A percentile compares a stretch with the other conserved stretches of the same genome.
These are phyloP conservation scores for Haliaeetus leucogaster DNA, from an alignment of 2,113 vertebrate genomes.

Conservation along the genomic window DNA sequence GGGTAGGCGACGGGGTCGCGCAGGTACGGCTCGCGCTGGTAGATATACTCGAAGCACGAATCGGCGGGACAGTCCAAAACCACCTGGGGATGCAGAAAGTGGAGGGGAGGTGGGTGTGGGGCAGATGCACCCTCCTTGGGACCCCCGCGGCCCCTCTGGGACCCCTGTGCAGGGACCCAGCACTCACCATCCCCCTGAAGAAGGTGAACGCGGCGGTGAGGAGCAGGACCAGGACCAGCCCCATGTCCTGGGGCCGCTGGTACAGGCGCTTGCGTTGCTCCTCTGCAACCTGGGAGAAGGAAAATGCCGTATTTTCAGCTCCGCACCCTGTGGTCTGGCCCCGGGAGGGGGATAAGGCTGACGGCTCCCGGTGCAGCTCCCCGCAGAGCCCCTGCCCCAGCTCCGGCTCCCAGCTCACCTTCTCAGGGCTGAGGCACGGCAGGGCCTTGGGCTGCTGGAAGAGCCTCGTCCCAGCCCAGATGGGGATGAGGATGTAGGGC, in stretches of 20 bases:
- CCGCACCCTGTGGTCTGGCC: accelerated
- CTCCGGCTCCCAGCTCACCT: too few relatives aligned
- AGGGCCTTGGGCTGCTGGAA: too few relatives aligned
- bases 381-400: too few relatives aligned
- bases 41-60: constrained; percentile 81
- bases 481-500: too few relatives aligned
- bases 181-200: constrained; percentile 85
- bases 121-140: accelerated
- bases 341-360: not conserved
- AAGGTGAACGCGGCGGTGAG: constrained; percentile 77
- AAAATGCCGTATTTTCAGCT: accelerated
- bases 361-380: accelerated
- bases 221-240: constrained; percentile 73
- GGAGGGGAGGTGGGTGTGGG: accelerated
- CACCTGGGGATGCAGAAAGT: constrained; percentile 65
- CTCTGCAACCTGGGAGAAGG: constrained; percentile 66
- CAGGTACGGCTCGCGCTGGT: constrained; percentile 88
- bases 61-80: constrained; percentile 85
- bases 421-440: too few relatives aligned
- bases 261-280: constrained; percentile 79
- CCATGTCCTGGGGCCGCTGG: constrained; percentile 78
- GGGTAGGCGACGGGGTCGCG: constrained; percentile 88
- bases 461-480: too few relatives aligned
- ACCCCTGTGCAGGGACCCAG: accelerated
- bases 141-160: accelerated